Conservation (phyloP, 2,888 invertebrate species). For the Galeopsomyia nigrocyanea region DNA sequence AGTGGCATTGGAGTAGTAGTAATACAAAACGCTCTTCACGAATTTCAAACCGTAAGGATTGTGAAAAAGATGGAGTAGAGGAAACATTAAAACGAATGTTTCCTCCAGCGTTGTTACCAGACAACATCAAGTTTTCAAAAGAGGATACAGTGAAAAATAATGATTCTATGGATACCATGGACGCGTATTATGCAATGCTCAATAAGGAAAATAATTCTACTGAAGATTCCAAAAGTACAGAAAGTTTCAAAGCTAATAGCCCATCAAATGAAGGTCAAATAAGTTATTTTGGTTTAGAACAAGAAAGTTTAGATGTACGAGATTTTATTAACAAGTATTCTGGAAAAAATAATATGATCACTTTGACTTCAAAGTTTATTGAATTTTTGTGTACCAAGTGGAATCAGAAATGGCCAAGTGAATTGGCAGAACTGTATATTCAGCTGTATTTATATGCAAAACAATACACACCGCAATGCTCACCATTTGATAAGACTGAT, state of each 20-base stretch:
- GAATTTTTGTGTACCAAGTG: slow-evolving; percentile 74
- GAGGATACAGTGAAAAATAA: slow-evolving; percentile 69
- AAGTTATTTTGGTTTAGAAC: slow-evolving; percentile 77
- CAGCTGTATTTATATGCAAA: slow-evolving; percentile 74
- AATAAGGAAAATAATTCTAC: slow-evolving; percentile 64
- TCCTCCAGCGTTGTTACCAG: slow-evolving; percentile 72
- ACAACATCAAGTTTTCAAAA: slow-evolving; percentile 67
- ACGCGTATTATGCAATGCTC: slow-evolving; percentile 75
- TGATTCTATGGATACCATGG: slow-evolving; percentile 75
- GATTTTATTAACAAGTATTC: slow-evolving; percentile 73
- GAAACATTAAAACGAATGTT: slow-evolving; percentile 79
- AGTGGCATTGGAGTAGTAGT: slow-evolving; percentile 83
- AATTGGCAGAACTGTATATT: slow-evolving; percentile 73
- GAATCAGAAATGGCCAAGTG: slow-evolving; percentile 77
- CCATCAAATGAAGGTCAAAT: slow-evolving; percentile 52
- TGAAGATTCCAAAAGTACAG: slow-evolving; percentile 58
- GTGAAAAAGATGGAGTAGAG: slow-evolving; percentile 76
- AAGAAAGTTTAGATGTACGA: slow-evolving; percentile 76
- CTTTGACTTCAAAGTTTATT: slow-evolving; percentile 75
- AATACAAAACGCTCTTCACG: slow-evolving; percentile 67
- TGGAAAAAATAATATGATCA: slow-evolving; percentile 70
- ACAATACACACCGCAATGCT: slow-evolving; percentile 72
- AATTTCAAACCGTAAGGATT: slow-evolving; percentile 71
- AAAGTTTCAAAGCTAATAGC: slow-evolving; percentile 62
- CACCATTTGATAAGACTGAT: slow-evolving; percentile 67